Conservation (phyloP, 2,113 vertebrate species). For the Calyptomena viridis region DNA sequence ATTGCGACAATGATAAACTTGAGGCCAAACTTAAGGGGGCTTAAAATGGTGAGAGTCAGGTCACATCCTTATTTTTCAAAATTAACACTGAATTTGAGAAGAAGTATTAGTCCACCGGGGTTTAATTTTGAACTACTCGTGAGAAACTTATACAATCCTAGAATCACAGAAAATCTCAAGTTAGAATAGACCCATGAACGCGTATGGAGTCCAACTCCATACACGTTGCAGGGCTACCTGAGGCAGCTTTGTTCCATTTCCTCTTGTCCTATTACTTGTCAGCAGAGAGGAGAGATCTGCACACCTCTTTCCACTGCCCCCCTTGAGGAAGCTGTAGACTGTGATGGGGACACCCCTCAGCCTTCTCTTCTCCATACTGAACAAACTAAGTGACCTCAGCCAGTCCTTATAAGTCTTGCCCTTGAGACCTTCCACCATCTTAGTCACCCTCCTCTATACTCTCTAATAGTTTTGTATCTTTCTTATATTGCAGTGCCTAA, state of each 20-base stretch:
- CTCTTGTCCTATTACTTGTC: neutral
- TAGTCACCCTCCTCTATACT: neutral
- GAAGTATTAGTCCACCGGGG: neutral
- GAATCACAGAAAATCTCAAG: neutral
- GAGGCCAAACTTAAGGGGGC: neutral
- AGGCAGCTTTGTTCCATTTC: neutral
- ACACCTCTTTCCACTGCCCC: too few relatives aligned
- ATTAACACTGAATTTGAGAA: neutral
- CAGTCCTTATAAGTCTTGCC: neutral
- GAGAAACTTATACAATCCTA: neutral
- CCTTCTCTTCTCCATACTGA: neutral
- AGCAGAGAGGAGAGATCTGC: neutral
- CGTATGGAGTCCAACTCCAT: neutral
- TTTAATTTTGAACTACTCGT: neutral
- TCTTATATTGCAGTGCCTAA: neutral
- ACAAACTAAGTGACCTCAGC: neutral
- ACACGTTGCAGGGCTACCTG: neutral
- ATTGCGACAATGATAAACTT: neutral
- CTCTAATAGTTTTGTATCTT: neutral
- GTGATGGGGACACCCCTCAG: accelerated
- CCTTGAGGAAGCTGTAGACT: neutral
- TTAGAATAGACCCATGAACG: neutral
- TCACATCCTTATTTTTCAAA: neutral
- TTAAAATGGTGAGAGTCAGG: neutral
- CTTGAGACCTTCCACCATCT: neutral